Conservation (phyloP, 2,888 invertebrate genomes). For the Callyntrura sp. region DNA sequence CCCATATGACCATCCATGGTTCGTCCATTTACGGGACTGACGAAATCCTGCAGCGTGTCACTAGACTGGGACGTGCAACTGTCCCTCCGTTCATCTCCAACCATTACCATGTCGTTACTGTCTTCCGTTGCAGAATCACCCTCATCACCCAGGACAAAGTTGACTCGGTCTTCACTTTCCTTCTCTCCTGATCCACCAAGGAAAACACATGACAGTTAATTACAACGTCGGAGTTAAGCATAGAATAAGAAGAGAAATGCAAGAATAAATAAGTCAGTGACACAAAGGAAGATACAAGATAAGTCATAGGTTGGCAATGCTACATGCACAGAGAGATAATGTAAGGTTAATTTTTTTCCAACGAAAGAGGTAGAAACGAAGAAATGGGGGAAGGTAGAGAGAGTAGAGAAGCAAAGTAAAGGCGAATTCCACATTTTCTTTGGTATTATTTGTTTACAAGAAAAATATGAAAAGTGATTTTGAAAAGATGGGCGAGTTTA, state of each 20-base stretch:
- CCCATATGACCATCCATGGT: slow-evolving; percentile 66
- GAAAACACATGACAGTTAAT: neutral
- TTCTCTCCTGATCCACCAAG: neutral
- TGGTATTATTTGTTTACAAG: too few species aligned
- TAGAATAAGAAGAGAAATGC: too few species aligned
- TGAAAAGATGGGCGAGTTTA: neutral
- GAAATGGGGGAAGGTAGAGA: neutral
- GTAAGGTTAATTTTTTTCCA: neutral
- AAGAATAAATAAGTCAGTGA: too few species aligned
- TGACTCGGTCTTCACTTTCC: slow-evolving; percentile 80
- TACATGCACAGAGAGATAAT: neutral
- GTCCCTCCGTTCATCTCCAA: slow-evolving; percentile 65
- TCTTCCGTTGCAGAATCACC: slow-evolving; percentile 75
- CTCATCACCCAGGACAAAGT: slow-evolving; percentile 83
- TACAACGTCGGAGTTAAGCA: neutral
- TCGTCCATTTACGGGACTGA: slow-evolving; percentile 65
- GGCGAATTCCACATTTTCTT: neutral
- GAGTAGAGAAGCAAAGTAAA: neutral
- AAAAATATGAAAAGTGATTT: neutral
- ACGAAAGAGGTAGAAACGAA: neutral
- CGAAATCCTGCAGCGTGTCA: slow-evolving; percentile 73
- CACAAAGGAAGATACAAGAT: neutral
- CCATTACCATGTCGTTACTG: slow-evolving; percentile 71
- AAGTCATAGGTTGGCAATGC: neutral
- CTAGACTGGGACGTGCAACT: slow-evolving; percentile 73